phyloP scores from a whole-genome alignment of 2,888 invertebrate species.

The Calliopum simillimum region DNA sequence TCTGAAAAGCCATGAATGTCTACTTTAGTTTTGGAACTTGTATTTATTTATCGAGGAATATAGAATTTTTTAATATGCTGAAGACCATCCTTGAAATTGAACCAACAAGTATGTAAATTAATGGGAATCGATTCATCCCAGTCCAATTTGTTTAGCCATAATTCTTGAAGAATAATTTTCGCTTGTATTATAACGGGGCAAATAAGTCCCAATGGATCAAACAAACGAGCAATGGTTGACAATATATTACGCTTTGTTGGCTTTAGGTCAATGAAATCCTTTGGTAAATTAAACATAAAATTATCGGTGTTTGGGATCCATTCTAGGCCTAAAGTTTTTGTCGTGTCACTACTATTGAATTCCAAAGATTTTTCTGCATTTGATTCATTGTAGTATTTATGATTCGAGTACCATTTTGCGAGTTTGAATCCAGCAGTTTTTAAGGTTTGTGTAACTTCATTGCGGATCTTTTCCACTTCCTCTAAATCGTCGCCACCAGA shows the following conservation, averaged over 20 bases:
- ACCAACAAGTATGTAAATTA: constrained; percentile 1
- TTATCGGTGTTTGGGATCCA: constrained; percentile 17
- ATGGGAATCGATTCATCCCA: constrained; percentile 27
- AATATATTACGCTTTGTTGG: constrained; percentile 24
- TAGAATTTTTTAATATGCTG: not conserved
- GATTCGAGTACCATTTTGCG: constrained; percentile 37
- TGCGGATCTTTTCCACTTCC: too few species aligned
- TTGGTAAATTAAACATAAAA: constrained; percentile 30
- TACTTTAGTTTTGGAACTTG: too few species aligned
- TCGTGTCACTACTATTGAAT: constrained; percentile 30
- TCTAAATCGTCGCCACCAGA: too few species aligned
- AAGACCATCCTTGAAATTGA: not conserved
- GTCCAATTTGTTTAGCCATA: constrained; percentile 28
- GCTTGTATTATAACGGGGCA: constrained; percentile 12
- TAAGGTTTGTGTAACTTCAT: not conserved
- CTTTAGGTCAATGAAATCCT: constrained; percentile 27
- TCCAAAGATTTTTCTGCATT: constrained; percentile 18
- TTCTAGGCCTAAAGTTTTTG: constrained; percentile 30
- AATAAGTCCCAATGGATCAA: constrained; percentile 37
- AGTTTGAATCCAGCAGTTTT: constrained; percentile 28
- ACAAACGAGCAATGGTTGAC: constrained; percentile 36
- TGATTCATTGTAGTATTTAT: not conserved
- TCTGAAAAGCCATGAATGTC: not conserved
- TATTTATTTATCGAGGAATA: constrained; percentile 17
- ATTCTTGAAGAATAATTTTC: constrained; percentile 28